Evolutionary conservation across 2,113 vertebrate genomes (phyloP).

Genomic region (Halcyon senegalensis): DNA sequence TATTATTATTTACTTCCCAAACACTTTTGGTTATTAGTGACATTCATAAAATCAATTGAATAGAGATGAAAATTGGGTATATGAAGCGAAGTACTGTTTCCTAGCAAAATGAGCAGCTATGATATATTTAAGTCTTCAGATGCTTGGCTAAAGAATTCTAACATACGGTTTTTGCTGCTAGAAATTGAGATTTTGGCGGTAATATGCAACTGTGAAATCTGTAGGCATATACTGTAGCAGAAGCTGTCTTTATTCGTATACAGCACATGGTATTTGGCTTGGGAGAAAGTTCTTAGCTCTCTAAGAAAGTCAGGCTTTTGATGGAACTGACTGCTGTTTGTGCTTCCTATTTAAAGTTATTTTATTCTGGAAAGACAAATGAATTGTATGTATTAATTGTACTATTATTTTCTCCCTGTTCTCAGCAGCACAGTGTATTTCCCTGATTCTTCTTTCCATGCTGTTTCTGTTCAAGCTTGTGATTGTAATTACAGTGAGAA

Average conservation of each 20-base stretch:
- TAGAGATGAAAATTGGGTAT: background rate
- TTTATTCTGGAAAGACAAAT: background rate
- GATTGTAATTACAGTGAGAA: background rate
- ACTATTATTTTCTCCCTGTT: background rate
- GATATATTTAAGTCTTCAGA: constrained; percentile 30
- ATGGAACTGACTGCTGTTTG: background rate
- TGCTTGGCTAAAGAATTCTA: constrained; percentile 39
- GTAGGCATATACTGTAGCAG: constrained; percentile 54
- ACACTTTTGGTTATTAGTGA: background rate
- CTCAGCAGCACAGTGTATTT: background rate
- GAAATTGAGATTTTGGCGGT: constrained; percentile 52
- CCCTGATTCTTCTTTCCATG: background rate
- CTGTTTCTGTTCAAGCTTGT: constrained; percentile 20
- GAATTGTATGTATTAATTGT: background rate
- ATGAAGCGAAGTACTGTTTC: background rate
- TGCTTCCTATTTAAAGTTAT: background rate
- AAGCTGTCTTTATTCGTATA: constrained; percentile 54
- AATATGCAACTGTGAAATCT: constrained; percentile 57
- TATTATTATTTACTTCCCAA: background rate
- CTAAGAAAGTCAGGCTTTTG: constrained; percentile 10
- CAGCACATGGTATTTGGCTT: constrained; percentile 51
- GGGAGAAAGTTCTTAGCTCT: background rate
- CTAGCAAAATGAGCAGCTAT: constrained; percentile 50
- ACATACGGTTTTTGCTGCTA: constrained; percentile 56
- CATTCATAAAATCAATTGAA: background rate